Evolutionary conservation across 2,797 vertebrate genomes (phyloP), one percentile per base, ranked within the genome.

Genomic region (Rhinichthys osculus): DNA sequence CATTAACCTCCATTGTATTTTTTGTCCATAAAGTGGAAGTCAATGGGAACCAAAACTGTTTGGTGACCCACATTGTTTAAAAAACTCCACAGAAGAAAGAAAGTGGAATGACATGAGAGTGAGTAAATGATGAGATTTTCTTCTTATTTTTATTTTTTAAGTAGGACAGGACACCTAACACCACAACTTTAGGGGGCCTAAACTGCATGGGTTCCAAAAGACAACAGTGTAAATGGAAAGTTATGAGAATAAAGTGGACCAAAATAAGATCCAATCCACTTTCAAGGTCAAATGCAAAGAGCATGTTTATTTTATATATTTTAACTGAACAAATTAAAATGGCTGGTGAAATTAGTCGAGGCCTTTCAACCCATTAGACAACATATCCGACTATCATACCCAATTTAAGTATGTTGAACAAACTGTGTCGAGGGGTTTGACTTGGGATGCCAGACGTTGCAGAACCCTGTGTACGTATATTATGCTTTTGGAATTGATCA

Each of bases 211-310:
- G 11, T 76, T 76, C 17, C 21, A 57, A 35, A 77, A 38, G 52
- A 17, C 38, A 59, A 30, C 23, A 4, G 23, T 72, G 70, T 17
- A 27, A 27, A 72, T 27, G 3, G 7, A 72, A 27, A 7, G 5
- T 42, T 42, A 42, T 14, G 69, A 44, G 69, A 73, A 59, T 62
- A 62, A 42, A 62, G 57, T 78, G 54, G 6, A 40, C 13, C 52
- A 78, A 78, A 62, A 59, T 59, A 4, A 62, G 76, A 78, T 42
- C 21, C 21, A 42, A 38, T 78, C 13, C 54, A 78, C 54, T 78
- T 78, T 78, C 4, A 78, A 35, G 30, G 27, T 33, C 73, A 50
- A 19, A 72, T 27, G 70, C 27, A 76, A 40, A 59, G 5, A 59
- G 14, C 35, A 11, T 10, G 16, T 40, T 62, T 44, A 23, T 62